These are phyloP conservation scores for Euwallacea similis DNA, from an alignment of 1,140 invertebrate genomes.

Conservation along the genomic window DNA sequence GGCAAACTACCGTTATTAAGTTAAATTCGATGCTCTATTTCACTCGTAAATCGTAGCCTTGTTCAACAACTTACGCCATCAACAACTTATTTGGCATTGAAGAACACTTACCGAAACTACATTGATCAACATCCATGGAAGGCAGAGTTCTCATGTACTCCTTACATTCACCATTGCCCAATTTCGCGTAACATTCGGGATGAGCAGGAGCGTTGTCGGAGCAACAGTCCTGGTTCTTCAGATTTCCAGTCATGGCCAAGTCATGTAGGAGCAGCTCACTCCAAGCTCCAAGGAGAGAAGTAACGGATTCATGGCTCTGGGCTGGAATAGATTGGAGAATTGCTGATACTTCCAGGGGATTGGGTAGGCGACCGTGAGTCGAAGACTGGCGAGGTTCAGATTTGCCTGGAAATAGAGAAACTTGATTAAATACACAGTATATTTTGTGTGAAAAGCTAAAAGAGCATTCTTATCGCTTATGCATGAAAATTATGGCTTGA, in stretches of 20 bases:
- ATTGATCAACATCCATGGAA: conserved; percentile 63
- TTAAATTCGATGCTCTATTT: neutral
- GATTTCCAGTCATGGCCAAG: conserved; percentile 68
- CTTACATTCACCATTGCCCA: conserved; percentile 59
- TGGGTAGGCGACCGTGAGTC: conserved; percentile 61
- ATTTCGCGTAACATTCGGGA: conserved; percentile 60
- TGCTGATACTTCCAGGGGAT: conserved; percentile 57
- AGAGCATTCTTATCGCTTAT: too few relatives aligned
- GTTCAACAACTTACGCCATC: neutral
- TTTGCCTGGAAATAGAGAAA: conserved; percentile 56
- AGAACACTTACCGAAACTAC: conserved; percentile 61
- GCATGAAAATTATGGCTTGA: too few relatives aligned
- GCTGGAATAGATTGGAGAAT: conserved; percentile 53
- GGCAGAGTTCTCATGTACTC: conserved; percentile 77
- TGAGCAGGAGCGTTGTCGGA: conserved; percentile 49
- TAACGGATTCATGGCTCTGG: conserved; percentile 68
- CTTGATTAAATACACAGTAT: neutral
- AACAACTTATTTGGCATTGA: neutral
- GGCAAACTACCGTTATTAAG: conserved; percentile 1
- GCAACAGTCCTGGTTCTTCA: conserved; percentile 48
- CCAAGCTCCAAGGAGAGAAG: conserved; percentile 79
- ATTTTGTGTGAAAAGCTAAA: too few relatives aligned
- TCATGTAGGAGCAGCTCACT: conserved; percentile 79
- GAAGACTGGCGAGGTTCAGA: conserved; percentile 57
- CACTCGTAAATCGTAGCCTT: neutral